phyloP scores from a whole-genome alignment of 2,888 invertebrate species.

The Clusia tigrina region DNA sequence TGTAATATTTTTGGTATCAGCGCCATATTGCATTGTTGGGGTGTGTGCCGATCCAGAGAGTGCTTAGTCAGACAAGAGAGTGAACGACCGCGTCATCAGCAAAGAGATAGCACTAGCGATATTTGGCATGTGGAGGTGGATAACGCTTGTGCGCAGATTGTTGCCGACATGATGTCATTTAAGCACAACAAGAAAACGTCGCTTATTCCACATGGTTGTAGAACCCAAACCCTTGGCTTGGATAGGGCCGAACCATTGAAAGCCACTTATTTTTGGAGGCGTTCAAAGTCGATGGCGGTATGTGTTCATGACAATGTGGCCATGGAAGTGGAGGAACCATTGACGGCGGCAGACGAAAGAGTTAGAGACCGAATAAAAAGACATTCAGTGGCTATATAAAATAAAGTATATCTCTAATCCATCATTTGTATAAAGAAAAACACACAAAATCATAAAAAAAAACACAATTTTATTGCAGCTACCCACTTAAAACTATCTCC shows the following conservation, averaged over 20 bases:
- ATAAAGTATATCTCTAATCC: neutral
- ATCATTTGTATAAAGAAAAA: neutral
- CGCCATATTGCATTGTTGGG: slow-evolving; percentile 22
- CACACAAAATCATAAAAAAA: neutral
- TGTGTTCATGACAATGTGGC: slow-evolving; percentile 10
- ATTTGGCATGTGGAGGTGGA: slow-evolving; percentile 16
- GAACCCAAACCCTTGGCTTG: too few relatives aligned
- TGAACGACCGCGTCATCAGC: neutral
- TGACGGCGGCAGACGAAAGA: neutral
- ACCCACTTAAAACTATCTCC: too few relatives aligned
- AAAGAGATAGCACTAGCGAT: neutral
- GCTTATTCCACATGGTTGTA: too few relatives aligned
- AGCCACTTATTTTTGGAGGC: too few relatives aligned
- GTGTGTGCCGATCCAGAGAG: neutral
- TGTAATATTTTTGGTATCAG: slow-evolving; percentile 36
- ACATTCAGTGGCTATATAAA: neutral
- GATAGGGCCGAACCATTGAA: too few relatives aligned
- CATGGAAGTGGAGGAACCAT: neutral
- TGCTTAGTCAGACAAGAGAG: neutral
- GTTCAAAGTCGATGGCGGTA: slow-evolving; percentile 16
- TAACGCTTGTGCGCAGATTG: neutral
- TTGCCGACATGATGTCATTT: too few relatives aligned
- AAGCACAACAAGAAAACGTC: too few relatives aligned
- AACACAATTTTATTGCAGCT: too few relatives aligned
- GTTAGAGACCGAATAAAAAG: neutral